Evolutionary conservation across 2,797 vertebrate genomes (phyloP).

Genomic region (Chelmon rostratus): DNA sequence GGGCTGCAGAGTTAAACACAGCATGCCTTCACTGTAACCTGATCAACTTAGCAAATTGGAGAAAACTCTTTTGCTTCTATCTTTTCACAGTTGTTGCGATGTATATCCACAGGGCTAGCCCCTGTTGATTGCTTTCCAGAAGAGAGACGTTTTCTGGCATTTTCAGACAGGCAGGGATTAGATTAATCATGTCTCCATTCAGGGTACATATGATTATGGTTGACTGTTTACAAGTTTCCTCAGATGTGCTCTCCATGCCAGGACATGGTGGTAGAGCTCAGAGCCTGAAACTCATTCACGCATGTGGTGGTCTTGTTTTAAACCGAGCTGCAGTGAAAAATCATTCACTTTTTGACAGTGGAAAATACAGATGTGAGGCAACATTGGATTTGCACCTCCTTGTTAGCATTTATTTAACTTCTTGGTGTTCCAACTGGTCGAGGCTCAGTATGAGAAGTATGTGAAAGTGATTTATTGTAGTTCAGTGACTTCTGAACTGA

Average conservation of each 20-base stretch:
- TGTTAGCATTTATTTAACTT: slow-evolving; percentile 70
- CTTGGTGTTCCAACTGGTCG: slow-evolving; percentile 48
- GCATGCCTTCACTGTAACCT: slow-evolving; percentile 74
- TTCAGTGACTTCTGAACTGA: slow-evolving; percentile 37
- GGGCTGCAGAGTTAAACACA: slow-evolving; percentile 66
- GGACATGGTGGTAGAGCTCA: slow-evolving; percentile 79
- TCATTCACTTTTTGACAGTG: slow-evolving; percentile 67
- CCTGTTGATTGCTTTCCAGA: slow-evolving; percentile 72
- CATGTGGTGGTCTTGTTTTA: slow-evolving; percentile 76
- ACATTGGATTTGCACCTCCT: slow-evolving; percentile 69
- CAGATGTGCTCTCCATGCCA: slow-evolving; percentile 76
- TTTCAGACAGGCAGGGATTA: slow-evolving; percentile 78
- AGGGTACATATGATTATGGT: slow-evolving; percentile 81
- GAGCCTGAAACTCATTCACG: slow-evolving; percentile 76
- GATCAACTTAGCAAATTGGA: slow-evolving; percentile 79
- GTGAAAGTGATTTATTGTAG: slow-evolving; percentile 48
- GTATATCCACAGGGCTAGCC: slow-evolving; percentile 66
- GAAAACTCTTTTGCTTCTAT: slow-evolving; percentile 70
- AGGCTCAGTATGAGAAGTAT: slow-evolving; percentile 33
- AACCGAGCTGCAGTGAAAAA: slow-evolving; percentile 66
- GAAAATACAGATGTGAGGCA: slow-evolving; percentile 71
- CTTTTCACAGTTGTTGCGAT: slow-evolving; percentile 71
- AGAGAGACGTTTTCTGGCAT: slow-evolving; percentile 76
- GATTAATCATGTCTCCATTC: slow-evolving; percentile 79
- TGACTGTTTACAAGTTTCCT: slow-evolving; percentile 84